These are phyloP conservation scores for Vireo griseus DNA, from an alignment of 2,797 vertebrate species.

Conservation along the genomic window DNA sequence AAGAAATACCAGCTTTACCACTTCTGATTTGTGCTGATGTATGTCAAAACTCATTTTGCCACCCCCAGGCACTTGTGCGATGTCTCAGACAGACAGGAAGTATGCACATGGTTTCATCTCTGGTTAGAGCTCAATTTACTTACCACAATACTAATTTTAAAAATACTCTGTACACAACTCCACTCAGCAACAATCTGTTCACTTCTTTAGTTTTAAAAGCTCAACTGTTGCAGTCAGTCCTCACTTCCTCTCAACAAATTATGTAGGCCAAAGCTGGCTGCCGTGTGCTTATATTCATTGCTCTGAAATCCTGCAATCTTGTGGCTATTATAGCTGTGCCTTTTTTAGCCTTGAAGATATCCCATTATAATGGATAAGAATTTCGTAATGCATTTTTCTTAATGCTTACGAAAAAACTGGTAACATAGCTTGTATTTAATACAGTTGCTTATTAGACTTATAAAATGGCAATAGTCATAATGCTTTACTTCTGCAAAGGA, in stretches of 20 bases:
- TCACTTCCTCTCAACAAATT: constrained; percentile 22
- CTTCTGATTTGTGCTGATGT: constrained; percentile 6
- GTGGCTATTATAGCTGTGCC: neutral
- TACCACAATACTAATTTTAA: constrained; percentile 51
- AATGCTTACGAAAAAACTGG: neutral
- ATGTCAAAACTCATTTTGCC: constrained; percentile 31
- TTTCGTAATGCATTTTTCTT: constrained; percentile 28
- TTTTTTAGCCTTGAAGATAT: constrained; percentile 17
- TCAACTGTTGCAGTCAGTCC: constrained; percentile 21
- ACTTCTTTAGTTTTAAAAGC: constrained; percentile 21
- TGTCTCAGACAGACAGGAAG: constrained; percentile 55
- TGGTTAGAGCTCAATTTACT: constrained; percentile 15
- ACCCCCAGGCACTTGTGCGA: neutral
- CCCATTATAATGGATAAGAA: constrained; percentile 15
- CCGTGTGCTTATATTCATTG: neutral
- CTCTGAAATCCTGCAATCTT: constrained; percentile 13
- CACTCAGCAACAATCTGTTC: constrained; percentile 43
- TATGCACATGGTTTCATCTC: constrained; percentile 3
- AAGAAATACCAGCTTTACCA: constrained; percentile 1
- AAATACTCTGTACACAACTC: constrained; percentile 34
- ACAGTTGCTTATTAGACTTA: neutral
- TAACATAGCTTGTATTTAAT: neutral
- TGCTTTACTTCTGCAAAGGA: neutral
- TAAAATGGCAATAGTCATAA: neutral
- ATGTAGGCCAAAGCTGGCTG: constrained; percentile 1